Evolutionary conservation across 2,797 vertebrate species (phyloP), one percentile per base, ranked within the genome.

Genomic region (Craterocephalus amniculus): DNA sequence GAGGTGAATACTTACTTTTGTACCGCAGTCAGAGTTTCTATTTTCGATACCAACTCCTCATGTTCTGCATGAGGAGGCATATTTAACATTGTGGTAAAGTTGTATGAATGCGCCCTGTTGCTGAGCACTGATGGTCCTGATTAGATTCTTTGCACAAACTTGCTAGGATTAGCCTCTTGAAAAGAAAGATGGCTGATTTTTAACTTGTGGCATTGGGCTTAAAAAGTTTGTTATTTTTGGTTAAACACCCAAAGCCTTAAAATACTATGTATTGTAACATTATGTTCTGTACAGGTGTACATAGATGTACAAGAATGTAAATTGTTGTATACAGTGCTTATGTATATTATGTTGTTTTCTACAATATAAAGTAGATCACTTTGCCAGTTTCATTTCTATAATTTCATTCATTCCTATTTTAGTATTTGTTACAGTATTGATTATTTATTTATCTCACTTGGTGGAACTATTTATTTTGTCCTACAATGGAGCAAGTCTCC

Each of bases 261-360:
- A 94, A 95, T 95, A 94, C 93, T 95, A 94, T 95, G 93, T 95
- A 94, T 94, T 95, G 91, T 89, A 88, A 93, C 88, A 92, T 88
- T 91, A 87, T 86, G 88, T 94, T 92, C 91, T 93, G 90, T 93
- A 94, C 91, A 93, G 74, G 65, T 92, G 91, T 94, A 93, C 90
- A 93, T 92, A 92, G 83, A 89, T 92, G 87, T 90, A 91, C 87
- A 91, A 90, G 92, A 94, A 94, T 95, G 94, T 94, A 94, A 91
- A 92, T 89, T 90, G 87, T 89, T 93, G 84, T 91, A 91, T 92
- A 91, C 89, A 94, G 81, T 90, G 81, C 84, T 88, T 89, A 80
- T 93, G 86, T 93, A 83, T 90, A 87, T 85, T 80, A 89, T 89
- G 83, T 83, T 87, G 75, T 94, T 93, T 92, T 93, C 88, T 91